Percentiles rank a stretch among this genome's conserved stretches.
These are phyloP conservation scores for Schizotus pectinicornis DNA, from an alignment of 2,888 invertebrate genomes.

Conservation along the genomic window DNA sequence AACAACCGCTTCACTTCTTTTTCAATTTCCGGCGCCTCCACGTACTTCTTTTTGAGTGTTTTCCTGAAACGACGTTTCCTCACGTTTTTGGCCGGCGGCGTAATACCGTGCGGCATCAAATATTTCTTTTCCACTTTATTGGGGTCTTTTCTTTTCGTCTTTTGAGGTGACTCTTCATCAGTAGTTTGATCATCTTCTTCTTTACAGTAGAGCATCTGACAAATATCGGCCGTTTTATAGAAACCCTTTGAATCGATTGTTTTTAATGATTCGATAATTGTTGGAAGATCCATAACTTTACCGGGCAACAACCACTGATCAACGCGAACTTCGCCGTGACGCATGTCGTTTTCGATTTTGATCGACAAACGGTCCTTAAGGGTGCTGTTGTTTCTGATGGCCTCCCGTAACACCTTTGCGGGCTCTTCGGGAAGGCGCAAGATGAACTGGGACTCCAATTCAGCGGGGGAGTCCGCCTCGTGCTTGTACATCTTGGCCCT, in stretches of 20 bases:
- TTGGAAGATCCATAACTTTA: constrained; percentile 91
- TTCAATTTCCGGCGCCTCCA: constrained; percentile 97
- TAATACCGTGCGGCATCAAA: constrained; percentile 93
- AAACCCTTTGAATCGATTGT: constrained; percentile 96
- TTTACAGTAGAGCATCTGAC: constrained; percentile 89
- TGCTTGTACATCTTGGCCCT: constrained; percentile 13
- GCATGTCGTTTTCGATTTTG: constrained; percentile 85
- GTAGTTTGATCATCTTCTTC: constrained; percentile 82
- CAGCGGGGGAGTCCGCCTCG: constrained; percentile 46
- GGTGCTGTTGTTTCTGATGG: constrained; percentile 75
- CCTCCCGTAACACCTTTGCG: constrained; percentile 74
- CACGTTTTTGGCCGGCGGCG: constrained; percentile 95
- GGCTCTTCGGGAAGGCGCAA: constrained; percentile 66
- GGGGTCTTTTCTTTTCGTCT: constrained; percentile 85
- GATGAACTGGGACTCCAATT: constrained; percentile 55
- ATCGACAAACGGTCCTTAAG: constrained; percentile 86
- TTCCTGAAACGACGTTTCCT: constrained; percentile 91
- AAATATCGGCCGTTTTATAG: constrained; percentile 97
- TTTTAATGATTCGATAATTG: constrained; percentile 91
- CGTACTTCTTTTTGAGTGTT: constrained; percentile 94
- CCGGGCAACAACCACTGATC: constrained; percentile 88
- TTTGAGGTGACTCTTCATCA: constrained; percentile 80
- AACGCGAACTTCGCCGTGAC: constrained; percentile 86
- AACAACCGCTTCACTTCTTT: constrained; percentile 95
- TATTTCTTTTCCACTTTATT: constrained; percentile 85